Conservation (phyloP, 2,888 invertebrate genomes). For the Chrysotoxum bicinctum region DNA sequence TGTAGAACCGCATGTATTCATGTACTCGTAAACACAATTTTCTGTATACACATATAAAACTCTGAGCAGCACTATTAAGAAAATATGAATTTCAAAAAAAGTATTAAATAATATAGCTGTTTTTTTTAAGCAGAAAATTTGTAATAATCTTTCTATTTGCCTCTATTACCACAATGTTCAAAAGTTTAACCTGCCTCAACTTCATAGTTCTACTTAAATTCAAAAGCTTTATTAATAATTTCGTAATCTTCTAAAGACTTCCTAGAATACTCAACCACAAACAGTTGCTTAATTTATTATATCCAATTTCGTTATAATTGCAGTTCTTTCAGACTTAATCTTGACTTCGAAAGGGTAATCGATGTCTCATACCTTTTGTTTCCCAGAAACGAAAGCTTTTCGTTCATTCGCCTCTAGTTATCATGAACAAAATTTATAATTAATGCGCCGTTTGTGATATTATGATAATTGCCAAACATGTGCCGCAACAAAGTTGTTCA, state of each 20-base stretch:
- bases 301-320: neutral
- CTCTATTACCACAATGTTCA: too few relatives aligned
- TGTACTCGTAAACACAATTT: too few relatives aligned
- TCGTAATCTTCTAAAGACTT: neutral
- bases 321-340: neutral
- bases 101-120: too few relatives aligned
- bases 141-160: too few relatives aligned
- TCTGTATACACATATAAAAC: too few relatives aligned
- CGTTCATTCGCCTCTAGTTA: constrained; percentile 28
- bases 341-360: neutral
- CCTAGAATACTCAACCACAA: neutral
- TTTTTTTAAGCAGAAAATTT: too few relatives aligned
- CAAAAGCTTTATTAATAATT: neutral
- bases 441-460: neutral
- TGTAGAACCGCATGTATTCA: too few relatives aligned
- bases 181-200: neutral
- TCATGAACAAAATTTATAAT: neutral
- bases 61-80: too few relatives aligned
- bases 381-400: neutral
- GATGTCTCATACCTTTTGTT: constrained; percentile 10
- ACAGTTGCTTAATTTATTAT: neutral
- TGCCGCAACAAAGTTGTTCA: constrained; percentile 12
- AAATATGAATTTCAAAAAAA: too few relatives aligned
- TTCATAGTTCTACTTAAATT: neutral
- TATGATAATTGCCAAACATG: constrained; percentile 8